These are phyloP conservation scores for Dynastes maya DNA, from an alignment of 2,888 invertebrate species.

Conservation along the genomic window DNA sequence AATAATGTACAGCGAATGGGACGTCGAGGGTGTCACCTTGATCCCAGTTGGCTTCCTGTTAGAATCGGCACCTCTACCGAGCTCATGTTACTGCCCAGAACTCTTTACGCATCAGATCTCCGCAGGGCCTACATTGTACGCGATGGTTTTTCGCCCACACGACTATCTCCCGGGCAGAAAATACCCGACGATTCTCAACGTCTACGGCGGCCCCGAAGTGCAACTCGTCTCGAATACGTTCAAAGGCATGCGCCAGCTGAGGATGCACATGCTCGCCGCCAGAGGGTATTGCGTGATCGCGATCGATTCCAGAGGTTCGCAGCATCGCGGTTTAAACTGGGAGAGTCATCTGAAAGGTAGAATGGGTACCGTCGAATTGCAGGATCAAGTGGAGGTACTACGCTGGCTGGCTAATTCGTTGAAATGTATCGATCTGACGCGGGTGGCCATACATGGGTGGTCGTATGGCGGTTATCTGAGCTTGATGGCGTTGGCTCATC, in stretches of 20 bases:
- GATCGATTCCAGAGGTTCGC: constrained; percentile 97
- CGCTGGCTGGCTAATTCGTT: constrained; percentile 87
- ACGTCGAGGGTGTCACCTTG: constrained; percentile 79
- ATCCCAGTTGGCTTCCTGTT: constrained; percentile 82
- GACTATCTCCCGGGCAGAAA: constrained; percentile 77
- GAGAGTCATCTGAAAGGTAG: constrained; percentile 91
- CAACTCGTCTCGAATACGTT: constrained; percentile 97
- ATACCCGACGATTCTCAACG: constrained; percentile 95
- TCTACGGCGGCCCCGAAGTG: constrained; percentile 99
- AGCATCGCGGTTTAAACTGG: constrained; percentile 92
- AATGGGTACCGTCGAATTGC: constrained; percentile 95
- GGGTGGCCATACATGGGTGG: constrained; percentile 98
- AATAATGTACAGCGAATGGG: constrained; percentile 78
- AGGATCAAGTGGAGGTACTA: constrained; percentile 94
- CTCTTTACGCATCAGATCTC: constrained; percentile 80
- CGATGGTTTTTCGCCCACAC: constrained; percentile 92
- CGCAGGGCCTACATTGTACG: constrained; percentile 83
- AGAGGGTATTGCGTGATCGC: constrained; percentile 97
- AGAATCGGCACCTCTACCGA: constrained; percentile 73
- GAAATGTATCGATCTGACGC: constrained; percentile 90
- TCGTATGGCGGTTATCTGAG: constrained; percentile 99
- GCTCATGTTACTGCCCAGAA: constrained; percentile 79
- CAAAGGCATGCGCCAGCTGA: constrained; percentile 92
- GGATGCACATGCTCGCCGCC: constrained; percentile 95
- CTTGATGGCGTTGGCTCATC: constrained; percentile 93